Conservation (phyloP, 2,797 vertebrate species). For the Sebastes itinus region DNA sequence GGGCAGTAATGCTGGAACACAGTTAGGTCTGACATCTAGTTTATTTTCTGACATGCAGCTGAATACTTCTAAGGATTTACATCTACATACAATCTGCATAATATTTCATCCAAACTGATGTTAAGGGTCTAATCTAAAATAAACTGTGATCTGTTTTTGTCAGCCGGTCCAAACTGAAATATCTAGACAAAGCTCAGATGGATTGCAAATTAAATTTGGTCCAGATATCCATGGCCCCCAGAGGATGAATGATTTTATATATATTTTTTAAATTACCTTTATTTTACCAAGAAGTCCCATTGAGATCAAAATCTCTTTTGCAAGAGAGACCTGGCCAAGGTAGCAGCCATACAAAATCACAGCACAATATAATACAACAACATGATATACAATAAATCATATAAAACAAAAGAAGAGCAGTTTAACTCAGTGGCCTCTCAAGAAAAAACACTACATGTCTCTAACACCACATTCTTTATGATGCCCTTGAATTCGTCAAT, state of each 20-base stretch:
- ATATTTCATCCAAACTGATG: background rate
- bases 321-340: too few species aligned
- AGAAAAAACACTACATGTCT: too few species aligned
- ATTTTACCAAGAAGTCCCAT: too few species aligned
- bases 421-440: too few species aligned
- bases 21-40: slow-evolving; percentile 29
- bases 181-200: background rate
- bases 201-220: background rate
- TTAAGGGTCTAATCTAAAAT: background rate
- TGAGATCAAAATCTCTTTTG: too few species aligned
- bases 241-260: background rate
- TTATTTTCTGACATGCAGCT: slow-evolving; percentile 14
- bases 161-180: background rate
- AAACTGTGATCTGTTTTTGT: background rate
- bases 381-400: too few species aligned
- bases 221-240: background rate
- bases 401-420: too few species aligned
- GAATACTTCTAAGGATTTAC: background rate
- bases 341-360: too few species aligned
- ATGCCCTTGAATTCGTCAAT: too few species aligned
- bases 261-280: too few species aligned
- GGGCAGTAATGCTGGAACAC: slow-evolving; percentile 31
- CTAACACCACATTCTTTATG: too few species aligned
- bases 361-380: too few species aligned
- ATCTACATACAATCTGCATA: background rate